phyloP scores from a whole-genome alignment of 2,797 vertebrate genomes.

The Trachurus trachurus region DNA sequence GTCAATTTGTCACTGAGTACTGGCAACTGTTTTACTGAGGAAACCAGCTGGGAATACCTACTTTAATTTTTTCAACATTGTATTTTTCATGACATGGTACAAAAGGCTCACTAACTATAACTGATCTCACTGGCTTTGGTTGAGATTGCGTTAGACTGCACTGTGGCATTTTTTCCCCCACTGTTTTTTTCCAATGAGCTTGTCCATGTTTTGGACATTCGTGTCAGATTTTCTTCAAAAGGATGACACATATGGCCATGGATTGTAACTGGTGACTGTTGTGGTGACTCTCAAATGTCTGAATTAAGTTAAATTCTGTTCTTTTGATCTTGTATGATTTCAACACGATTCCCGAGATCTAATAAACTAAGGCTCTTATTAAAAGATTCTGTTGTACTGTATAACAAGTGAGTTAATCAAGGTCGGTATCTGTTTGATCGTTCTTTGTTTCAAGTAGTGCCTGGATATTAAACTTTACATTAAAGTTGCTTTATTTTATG shows the following conservation, averaged over 20 bases:
- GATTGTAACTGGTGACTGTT: neutral
- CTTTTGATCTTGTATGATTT: slow-evolving; percentile 5
- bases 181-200: neutral
- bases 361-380: slow-evolving; percentile 17
- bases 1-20: slow-evolving; percentile 6
- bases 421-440: slow-evolving; percentile 26
- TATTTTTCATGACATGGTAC: neutral
- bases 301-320: neutral
- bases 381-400: neutral
- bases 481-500: neutral
- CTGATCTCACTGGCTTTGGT: neutral
- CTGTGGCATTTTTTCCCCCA: neutral
- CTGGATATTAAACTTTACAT: neutral
- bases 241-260: neutral
- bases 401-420: slow-evolving; percentile 29
- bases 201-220: slow-evolving; percentile 1
- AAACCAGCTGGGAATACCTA: neutral
- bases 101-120: slow-evolving; percentile 10
- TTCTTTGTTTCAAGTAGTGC: slow-evolving; percentile 20
- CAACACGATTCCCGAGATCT: slow-evolving; percentile 8
- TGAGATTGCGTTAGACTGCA: slow-evolving; percentile 4
- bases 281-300: neutral
- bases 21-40: slow-evolving; percentile 1
- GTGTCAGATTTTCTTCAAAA: slow-evolving; percentile 4
- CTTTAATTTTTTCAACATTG: slow-evolving; percentile 8